Percentiles rank a stretch among this genome's conserved stretches.
These are phyloP conservation scores for Struthio camelus DNA, from an alignment of 2,113 vertebrate genomes.

Conservation along the genomic window DNA sequence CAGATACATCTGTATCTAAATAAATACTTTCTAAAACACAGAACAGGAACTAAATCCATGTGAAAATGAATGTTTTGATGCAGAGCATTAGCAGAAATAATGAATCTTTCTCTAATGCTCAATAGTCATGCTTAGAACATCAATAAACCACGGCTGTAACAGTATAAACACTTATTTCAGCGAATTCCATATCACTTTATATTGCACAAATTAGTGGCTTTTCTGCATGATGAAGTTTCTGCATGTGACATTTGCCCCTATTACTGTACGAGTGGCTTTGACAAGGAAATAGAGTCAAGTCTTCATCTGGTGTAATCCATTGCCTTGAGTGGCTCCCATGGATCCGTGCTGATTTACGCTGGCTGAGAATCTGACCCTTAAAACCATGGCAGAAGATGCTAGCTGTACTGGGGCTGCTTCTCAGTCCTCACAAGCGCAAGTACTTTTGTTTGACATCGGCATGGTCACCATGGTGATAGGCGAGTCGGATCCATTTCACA, in stretches of 20 bases:
- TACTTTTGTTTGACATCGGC: not conserved
- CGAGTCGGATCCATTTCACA: not conserved
- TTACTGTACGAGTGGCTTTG: not conserved
- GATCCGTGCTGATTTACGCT: not conserved
- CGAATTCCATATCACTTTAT: not conserved
- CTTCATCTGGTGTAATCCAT: not conserved
- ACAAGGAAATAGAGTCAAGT: not conserved
- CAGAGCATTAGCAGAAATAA: conserved; percentile 9
- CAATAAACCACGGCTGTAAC: not conserved
- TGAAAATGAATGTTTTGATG: not conserved
- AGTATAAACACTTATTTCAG: not conserved
- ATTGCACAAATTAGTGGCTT: not conserved
- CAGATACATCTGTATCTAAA: not conserved
- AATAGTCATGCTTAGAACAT: not conserved
- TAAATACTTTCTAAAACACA: not conserved
- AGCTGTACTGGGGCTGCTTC: not conserved
- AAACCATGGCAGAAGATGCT: not conserved
- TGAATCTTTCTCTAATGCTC: not conserved
- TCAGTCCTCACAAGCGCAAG: not conserved
- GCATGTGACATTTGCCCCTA: not conserved
- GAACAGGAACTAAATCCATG: not conserved
- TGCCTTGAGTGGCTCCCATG: not conserved
- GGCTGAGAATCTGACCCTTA: not conserved
- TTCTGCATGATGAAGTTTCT: conserved; percentile 12
- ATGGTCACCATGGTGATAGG: conserved; percentile 25